Conservation (phyloP, 2,113 vertebrate species). For the Paratilapia polleni region DNA sequence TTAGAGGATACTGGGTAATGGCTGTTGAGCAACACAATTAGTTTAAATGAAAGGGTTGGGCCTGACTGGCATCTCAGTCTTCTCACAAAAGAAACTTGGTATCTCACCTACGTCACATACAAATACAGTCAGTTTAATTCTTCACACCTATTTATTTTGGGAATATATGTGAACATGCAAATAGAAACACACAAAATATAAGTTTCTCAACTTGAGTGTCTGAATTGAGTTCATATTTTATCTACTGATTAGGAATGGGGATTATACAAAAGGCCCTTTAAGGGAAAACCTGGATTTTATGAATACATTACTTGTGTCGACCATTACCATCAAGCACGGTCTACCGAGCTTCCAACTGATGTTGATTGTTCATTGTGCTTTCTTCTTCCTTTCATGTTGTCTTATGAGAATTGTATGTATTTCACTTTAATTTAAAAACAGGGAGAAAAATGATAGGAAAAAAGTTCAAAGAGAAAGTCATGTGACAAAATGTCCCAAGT, state of each 20-base stretch:
- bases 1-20: not conserved
- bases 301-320: fast-evolving
- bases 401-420: not conserved
- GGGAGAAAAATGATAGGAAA: not conserved
- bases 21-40: not conserved
- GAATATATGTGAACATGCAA: not conserved
- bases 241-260: not conserved
- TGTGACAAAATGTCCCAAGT: not conserved
- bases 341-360: not conserved
- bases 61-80: not conserved
- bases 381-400: not conserved
- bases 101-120: not conserved
- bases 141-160: not conserved
- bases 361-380: no score
- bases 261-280: fast-evolving
- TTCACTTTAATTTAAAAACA: not conserved
- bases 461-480: fast-evolving
- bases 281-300: not conserved
- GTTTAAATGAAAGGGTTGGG: not conserved
- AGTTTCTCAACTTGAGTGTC: not conserved
- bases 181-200: not conserved
- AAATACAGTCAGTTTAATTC: not conserved
- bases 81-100: not conserved
- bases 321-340: not conserved
- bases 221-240: not conserved